Evolutionary conservation across 2,888 invertebrate species (phyloP).

Genomic region (Pseudoips prasinana): DNA sequence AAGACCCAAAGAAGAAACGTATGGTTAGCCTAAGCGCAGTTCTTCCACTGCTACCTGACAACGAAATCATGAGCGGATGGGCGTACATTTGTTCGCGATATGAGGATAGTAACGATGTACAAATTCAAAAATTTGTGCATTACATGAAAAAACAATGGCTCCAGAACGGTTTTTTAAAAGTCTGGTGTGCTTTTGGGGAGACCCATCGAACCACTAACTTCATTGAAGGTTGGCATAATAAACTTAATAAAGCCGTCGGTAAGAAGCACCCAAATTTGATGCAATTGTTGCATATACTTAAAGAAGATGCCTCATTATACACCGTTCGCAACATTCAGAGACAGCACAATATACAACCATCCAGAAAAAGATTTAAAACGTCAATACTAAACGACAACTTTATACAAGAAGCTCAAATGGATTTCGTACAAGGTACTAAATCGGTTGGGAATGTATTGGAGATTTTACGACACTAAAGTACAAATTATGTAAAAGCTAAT

Average conservation of each 20-base stretch:
- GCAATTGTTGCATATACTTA: slow-evolving; percentile 2
- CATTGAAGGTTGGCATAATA: no score
- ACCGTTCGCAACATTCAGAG: slow-evolving; percentile 7
- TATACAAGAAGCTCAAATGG: slow-evolving; percentile 7
- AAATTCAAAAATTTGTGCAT: slow-evolving; percentile 4
- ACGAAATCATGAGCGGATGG: slow-evolving; percentile 4
- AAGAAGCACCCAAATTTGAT: slow-evolving; percentile 6
- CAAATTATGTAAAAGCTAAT: slow-evolving; percentile 5
- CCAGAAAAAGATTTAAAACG: no score
- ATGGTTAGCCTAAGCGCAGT: slow-evolving; percentile 6
- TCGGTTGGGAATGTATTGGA: slow-evolving; percentile 4
- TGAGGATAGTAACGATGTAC: slow-evolving; percentile 3
- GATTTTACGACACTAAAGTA: slow-evolving; percentile 8
- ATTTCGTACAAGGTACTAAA: slow-evolving; percentile 6
- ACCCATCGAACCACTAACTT: slow-evolving; percentile 9
- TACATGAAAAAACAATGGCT: slow-evolving; percentile 2
- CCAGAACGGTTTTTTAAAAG: slow-evolving; percentile 5
- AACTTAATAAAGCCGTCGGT: slow-evolving; percentile 1
- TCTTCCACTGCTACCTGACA: slow-evolving; percentile 3
- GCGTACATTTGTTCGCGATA: slow-evolving; percentile 4
- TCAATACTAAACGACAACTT: no score
- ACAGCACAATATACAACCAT: slow-evolving; percentile 5
- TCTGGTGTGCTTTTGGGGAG: slow-evolving; percentile 8
- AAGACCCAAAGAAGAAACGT: background rate
- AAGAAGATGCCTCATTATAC: slow-evolving; percentile 5